Base-by-base conservation (phyloP, 2,888 invertebrate genomes). In the Aricia artaxerxes region DNA sequence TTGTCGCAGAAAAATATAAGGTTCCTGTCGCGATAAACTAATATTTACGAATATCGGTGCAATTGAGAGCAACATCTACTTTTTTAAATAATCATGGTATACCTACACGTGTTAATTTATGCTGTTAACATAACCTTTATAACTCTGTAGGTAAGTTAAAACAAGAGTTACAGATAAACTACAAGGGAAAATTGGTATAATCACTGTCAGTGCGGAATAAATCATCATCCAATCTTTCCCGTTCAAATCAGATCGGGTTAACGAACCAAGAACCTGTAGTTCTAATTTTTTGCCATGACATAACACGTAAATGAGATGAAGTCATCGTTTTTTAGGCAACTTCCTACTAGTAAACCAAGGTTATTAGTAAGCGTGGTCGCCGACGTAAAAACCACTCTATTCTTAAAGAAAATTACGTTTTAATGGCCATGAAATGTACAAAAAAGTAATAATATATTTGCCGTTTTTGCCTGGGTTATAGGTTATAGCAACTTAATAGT, bases 221-320 rank as follows among this genome's bases (percentile, higher is more conserved):
- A 57, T 16, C 57, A 35, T 13, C 9, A 24, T 31, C 24, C 4
- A 5, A 16, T 57, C 0, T 57, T 57, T 57, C 57, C 35, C 53
- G 49, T 49, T 76, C 1, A 76, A 76, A 76, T 35, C 13, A 35
- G 76, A 75, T 31, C 75, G 16, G 76, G 76, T 76, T 13, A 53
- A 35, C 35, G 49, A 76, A 49, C 76, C 5, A 31, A 16, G 35
- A 76, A 76, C 76, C 76, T 57, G 76, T 57, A 76, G 16, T 53
- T 57, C 24, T 24, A 75, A 75, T 53, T 76, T 76, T 76, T 76
- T 76, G 53, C 35, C 31, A 76, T 57, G 76, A 76, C 53, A 76
- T 53, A 53, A 53, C n/a, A 73, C n/a, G 31, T 76, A 31, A 76
- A 53, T 57, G 76, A 35, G 76, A 76, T 76, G 76, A 76, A 76